Percentiles rank a stretch among this genome's conserved stretches.
These are phyloP conservation scores for Bombus turneri DNA, from an alignment of 1,140 invertebrate species.

Conservation along the genomic window DNA sequence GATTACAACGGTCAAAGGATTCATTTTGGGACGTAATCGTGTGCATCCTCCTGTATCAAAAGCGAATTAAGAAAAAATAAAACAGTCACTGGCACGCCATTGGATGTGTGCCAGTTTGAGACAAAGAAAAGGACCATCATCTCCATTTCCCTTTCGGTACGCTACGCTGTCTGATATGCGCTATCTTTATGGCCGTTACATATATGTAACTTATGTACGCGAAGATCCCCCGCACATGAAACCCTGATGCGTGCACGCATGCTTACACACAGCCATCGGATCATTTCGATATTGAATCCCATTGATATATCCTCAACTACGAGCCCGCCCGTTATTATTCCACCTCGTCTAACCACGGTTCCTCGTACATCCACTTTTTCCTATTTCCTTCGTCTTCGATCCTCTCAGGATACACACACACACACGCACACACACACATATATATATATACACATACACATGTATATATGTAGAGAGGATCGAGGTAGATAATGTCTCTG, in stretches of 20 bases:
- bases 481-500: background rate
- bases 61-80: conserved; percentile 10
- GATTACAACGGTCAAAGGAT: background rate
- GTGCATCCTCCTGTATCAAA: background rate
- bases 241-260: conserved; percentile 53
- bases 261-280: conserved; percentile 63
- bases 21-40: background rate
- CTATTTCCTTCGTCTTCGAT: conserved; percentile 1
- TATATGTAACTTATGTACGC: conserved; percentile 53
- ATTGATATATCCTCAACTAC: conserved; percentile 61
- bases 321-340: conserved; percentile 56
- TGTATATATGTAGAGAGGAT: too few relatives aligned
- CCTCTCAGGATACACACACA: background rate
- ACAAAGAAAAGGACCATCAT: background rate
- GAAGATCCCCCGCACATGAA: conserved; percentile 33
- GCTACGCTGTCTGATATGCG: conserved; percentile 41
- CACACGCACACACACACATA: too few relatives aligned
- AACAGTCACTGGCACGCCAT: conserved; percentile 10
- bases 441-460: too few relatives aligned
- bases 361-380: conserved; percentile 35
- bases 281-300: conserved; percentile 70
- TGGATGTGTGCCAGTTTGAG: conserved; percentile 23
- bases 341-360: conserved; percentile 53
- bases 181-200: conserved; percentile 53
- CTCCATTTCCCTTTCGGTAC: conserved; percentile 42